Evolutionary conservation across 2,888 invertebrate genomes (phyloP).

Genomic region (Aphodius sticticus): DNA sequence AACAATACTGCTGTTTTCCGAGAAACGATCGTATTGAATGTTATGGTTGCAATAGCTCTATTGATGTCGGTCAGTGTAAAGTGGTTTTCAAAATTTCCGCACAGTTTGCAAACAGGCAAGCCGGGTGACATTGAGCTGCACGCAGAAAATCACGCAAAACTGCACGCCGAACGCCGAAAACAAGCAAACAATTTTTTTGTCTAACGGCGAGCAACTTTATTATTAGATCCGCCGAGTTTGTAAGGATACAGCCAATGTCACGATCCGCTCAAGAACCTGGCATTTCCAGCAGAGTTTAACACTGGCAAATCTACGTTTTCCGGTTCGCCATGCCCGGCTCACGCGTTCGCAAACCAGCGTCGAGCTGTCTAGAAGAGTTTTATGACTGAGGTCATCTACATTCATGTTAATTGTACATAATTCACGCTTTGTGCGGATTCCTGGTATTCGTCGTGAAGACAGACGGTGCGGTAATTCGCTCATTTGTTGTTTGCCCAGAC

Average conservation of each 20-base stretch:
- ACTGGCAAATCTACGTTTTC: conserved; percentile 21
- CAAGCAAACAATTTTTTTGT: conserved; percentile 1
- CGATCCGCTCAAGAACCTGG: conserved; percentile 9
- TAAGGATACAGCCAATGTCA: conserved; percentile 25
- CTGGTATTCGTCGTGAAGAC: conserved; percentile 14
- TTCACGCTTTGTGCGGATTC: conserved; percentile 29
- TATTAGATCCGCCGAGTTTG: conserved; percentile 18
- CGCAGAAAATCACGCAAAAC: neutral
- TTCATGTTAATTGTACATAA: conserved; percentile 40
- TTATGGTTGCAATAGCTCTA: conserved; percentile 17
- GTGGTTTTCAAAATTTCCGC: conserved; percentile 6
- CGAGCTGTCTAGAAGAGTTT: conserved; percentile 45
- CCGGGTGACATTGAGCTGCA: conserved; percentile 15
- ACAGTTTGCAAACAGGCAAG: neutral
- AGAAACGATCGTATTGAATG: conserved; percentile 16
- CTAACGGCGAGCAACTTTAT: conserved; percentile 13
- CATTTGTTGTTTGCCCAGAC: neutral
- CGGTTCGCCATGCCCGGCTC: conserved; percentile 6
- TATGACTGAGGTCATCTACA: conserved; percentile 41
- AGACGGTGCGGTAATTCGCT: conserved; percentile 6
- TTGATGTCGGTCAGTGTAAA: neutral
- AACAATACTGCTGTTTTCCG: conserved; percentile 10
- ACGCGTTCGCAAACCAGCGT: conserved; percentile 38
- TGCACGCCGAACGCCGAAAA: neutral
- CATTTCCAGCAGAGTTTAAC: conserved; percentile 7